A percentile compares a stretch with the other conserved stretches of the same genome.
phyloP scores from a whole-genome alignment of 2,797 vertebrate species.

The Cyprinodon diabolis region DNA sequence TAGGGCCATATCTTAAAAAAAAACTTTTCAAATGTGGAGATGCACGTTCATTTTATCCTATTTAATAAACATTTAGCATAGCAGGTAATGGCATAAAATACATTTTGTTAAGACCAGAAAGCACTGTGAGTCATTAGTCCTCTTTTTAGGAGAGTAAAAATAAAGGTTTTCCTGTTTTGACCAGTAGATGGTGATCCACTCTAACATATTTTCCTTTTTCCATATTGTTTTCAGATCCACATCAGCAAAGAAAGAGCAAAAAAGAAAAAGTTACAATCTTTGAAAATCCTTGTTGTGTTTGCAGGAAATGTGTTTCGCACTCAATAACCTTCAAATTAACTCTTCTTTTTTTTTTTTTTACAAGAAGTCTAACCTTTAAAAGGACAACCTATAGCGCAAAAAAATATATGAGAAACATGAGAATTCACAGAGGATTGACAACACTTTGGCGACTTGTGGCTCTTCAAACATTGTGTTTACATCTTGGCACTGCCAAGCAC shows the following conservation, averaged over 20 bases:
- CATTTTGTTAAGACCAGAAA: constrained; percentile 1
- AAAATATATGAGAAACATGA: constrained; percentile 54
- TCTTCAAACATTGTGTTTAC: constrained; percentile 68
- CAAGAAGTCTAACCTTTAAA: constrained; percentile 13
- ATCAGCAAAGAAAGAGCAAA: constrained; percentile 16
- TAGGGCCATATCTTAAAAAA: constrained; percentile 1
- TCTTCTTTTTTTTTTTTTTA: constrained; percentile 22
- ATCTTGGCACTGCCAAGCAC: constrained; percentile 61
- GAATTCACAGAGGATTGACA: constrained; percentile 71
- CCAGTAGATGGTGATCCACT: constrained; percentile 60
- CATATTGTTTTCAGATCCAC: not conserved
- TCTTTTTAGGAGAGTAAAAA: constrained; percentile 14
- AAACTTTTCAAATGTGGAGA: constrained; percentile 16
- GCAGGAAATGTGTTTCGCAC: constrained; percentile 16
- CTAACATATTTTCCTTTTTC: constrained; percentile 7
- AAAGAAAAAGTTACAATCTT: constrained; percentile 12
- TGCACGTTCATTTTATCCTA: constrained; percentile 54
- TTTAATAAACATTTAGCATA: constrained; percentile 52
- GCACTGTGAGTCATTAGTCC: constrained; percentile 23
- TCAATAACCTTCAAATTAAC: constrained; percentile 6
- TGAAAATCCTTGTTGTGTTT: constrained; percentile 15
- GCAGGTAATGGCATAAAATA: constrained; percentile 9
- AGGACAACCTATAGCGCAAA: constrained; percentile 21
- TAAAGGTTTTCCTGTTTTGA: constrained; percentile 10
- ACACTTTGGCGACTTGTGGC: constrained; percentile 68